Evolutionary conservation across 2,113 vertebrate species (phyloP).

Genomic region (Phylloscopus whistleri): DNA sequence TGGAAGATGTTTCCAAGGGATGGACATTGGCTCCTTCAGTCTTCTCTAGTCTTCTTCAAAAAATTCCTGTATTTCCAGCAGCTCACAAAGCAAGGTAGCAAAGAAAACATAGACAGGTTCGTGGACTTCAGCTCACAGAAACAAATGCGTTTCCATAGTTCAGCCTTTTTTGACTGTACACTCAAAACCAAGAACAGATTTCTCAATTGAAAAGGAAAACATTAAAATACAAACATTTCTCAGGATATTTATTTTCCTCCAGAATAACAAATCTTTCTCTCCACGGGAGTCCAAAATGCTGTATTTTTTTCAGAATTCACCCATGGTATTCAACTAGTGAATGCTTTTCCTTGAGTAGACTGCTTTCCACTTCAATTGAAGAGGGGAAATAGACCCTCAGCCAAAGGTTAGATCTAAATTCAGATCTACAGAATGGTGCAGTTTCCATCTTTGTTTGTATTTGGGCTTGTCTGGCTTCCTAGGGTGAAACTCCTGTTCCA

Average conservation of each 20-base stretch:
- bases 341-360: not conserved
- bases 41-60: not conserved
- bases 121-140: not conserved
- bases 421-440: constrained; percentile 15
- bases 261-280: not conserved
- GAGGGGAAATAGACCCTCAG: constrained; percentile 32
- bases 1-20: not conserved
- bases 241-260: not conserved
- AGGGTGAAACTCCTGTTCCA: constrained; percentile 47
- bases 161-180: not conserved
- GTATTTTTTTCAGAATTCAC: not conserved
- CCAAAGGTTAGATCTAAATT: constrained; percentile 46
- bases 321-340: not conserved
- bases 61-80: not conserved
- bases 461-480: constrained; percentile 55
- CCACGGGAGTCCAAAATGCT: not conserved
- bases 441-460: constrained; percentile 57
- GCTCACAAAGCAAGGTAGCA: not conserved
- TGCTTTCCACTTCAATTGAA: not conserved
- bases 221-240: not conserved
- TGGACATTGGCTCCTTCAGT: not conserved
- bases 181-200: not conserved
- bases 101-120: not conserved
- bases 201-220: not conserved
- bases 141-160: not conserved